Evolutionary conservation across 2,888 invertebrate species (phyloP), one percentile per base, ranked within the genome.

Genomic region (Branchellion lobata): DNA sequence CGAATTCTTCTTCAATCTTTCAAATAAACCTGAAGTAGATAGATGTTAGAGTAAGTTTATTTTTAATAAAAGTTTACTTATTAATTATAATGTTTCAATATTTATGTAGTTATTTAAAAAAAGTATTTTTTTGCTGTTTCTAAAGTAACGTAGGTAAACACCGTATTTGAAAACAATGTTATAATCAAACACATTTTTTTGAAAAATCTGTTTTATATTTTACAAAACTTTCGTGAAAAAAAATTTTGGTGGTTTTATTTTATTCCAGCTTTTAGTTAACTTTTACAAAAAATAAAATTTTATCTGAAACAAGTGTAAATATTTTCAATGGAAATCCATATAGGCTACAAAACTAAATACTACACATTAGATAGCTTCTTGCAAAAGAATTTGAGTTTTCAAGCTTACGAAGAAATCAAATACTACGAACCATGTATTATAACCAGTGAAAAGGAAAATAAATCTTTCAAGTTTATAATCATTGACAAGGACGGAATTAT

Each of bases 41-140:
- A n/a, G n/a, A n/a, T n/a, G n/a, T n/a, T n/a, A 29, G 69, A 29
- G 18, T 69, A 69, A 33, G n/a, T 69, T 29, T 69, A 69, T n/a
- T 33, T 21, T 29, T 2, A 1, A 33, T 8, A 69, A 31, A 24
- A 2, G 8, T n/a, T n/a, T n/a, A n/a, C n/a, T n/a, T n/a, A n/a
- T n/a, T n/a, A n/a, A n/a, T n/a, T n/a, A n/a, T n/a, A n/a, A n/a
- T n/a, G 3, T 31, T 69, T 69, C 8, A 33, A 69, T 18, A 69
- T 33, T 69, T 69, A 1, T 40, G 40, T 57, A 57, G 21, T 18
- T 18, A 14, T 57, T 8, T 24, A 57, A 57, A 57, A 57, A 14
- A 57, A 57, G 21, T 24, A 14, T 8, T 18, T 24, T 5, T 14
- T 24, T 57, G 5, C 24, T 57, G 61, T 57, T 57, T 18, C 61